Base-by-base conservation (phyloP, 2,797 vertebrate genomes). In the Sphenopsis melanotis region DNA sequence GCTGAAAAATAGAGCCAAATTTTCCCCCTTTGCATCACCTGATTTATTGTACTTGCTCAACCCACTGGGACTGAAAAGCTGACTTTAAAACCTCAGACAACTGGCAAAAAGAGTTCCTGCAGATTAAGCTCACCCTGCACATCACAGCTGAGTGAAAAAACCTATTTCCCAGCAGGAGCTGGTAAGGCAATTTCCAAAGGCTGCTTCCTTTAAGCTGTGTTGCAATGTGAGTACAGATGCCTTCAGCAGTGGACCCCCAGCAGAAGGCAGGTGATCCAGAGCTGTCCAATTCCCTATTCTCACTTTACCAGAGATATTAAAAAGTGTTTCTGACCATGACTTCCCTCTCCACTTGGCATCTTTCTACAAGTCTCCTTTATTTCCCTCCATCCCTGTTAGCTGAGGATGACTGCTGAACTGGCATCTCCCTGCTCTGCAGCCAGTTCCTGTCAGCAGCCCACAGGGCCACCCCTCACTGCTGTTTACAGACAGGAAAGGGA, bases 171-270 rank as follows among this genome's bases (percentile, higher is more conserved):
- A 80, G 75, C 55, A 76, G 71, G 36, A 59, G 36, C 6, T 71
- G 7, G 16, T 15, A 57, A 71, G 32, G 56, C 60, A 68, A 2
- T 44, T 83, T 68, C 27, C 56, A 70, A 46, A 66, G 37, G 29
- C n/a, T 59, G 64, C 12, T 49, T 64, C 37, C 53, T 74, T 64
- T 21, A 50, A 87, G 34, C 22, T 34, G 34, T 4, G 7, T 0
- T 44, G 44, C 34, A 68, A 8, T 2, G 4, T 12, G 21, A 88
- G 20, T 21, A 30, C 0, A 3, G 83, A 14, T 3, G 0, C 0
- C 0, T 29, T 42, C 3, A 1, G 30, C 15, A 53, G 57, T 12
- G 10, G 36, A 52, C 8, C n/a, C 42, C 53, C 46, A 80, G 11
- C 16, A 69, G 23, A n/a, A 92, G 6, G 23, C 41, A 49, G 18